Evolutionary conservation across 2,113 vertebrate species (phyloP).

Genomic region (Bufo gargarizans): DNA sequence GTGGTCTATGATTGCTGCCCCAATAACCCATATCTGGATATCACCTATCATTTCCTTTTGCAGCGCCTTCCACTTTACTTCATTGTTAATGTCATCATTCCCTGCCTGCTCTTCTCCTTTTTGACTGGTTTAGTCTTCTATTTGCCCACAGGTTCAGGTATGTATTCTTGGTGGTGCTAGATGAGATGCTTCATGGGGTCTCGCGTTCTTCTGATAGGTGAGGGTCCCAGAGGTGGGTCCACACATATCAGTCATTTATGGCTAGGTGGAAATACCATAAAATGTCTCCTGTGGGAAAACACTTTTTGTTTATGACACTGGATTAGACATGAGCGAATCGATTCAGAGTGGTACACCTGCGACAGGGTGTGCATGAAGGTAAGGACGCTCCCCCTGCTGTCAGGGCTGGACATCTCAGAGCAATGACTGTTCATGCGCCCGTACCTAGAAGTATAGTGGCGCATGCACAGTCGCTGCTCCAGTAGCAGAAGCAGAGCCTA

Average conservation of each 20-base stretch:
- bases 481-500: too few species aligned
- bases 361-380: too few species aligned
- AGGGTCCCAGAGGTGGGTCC: background rate
- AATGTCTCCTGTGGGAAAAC: background rate
- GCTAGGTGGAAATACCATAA: too few species aligned
- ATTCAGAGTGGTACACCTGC: too few species aligned
- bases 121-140: slow-evolving; percentile 95
- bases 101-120: slow-evolving; percentile 97
- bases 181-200: background rate
- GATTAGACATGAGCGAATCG: too few species aligned
- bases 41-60: slow-evolving; percentile 98
- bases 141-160: slow-evolving; percentile 95
- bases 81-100: slow-evolving; percentile 96
- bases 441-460: too few species aligned
- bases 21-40: slow-evolving; percentile 89
- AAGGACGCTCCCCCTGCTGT: too few species aligned
- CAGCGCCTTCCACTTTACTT: slow-evolving; percentile 96
- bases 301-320: background rate
- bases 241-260: too few species aligned
- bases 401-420: too few species aligned
- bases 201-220: background rate
- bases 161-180: background rate
- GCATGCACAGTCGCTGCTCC: too few species aligned
- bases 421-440: too few species aligned
- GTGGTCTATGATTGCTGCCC: slow-evolving; percentile 91